These are phyloP conservation scores for Sciaenops ocellatus DNA, from an alignment of 2,797 vertebrate genomes.

Conservation along the genomic window DNA sequence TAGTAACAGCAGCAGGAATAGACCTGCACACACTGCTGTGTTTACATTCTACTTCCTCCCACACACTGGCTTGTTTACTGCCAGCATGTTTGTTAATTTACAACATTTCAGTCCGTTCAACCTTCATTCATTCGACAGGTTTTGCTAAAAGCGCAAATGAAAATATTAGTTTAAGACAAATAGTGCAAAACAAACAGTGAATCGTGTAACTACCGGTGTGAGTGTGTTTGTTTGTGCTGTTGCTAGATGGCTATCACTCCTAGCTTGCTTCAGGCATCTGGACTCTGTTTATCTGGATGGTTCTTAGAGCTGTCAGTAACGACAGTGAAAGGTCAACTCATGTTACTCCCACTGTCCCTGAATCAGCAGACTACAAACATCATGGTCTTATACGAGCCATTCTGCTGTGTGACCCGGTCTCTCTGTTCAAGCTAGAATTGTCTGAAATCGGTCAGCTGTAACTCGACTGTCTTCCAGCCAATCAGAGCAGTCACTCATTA, in stretches of 20 bases:
- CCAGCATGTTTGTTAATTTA: no score
- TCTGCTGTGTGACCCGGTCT: background rate
- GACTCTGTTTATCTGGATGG: background rate
- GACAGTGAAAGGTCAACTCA: no score
- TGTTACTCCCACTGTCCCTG: background rate
- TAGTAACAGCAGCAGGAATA: background rate
- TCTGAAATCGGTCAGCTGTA: background rate
- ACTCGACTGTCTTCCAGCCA: background rate
- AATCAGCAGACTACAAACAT: background rate
- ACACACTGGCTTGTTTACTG: no score
- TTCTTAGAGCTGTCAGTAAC: background rate
- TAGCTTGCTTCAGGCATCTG: background rate
- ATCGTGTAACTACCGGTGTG: background rate
- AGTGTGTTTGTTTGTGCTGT: no score
- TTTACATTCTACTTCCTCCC: no score
- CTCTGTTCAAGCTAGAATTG: background rate
- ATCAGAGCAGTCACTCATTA: constrained; percentile 3
- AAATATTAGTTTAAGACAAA: background rate
- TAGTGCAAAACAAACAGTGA: background rate
- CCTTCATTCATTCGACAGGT: background rate
- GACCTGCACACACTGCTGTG: background rate
- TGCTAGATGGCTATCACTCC: background rate
- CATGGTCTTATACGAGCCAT: background rate
- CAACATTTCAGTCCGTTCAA: no score
- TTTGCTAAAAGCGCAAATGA: background rate